Evolutionary conservation across 2,113 vertebrate genomes (phyloP), one percentile per base, ranked within the genome.

Genomic region (Actenoides lindsayi): DNA sequence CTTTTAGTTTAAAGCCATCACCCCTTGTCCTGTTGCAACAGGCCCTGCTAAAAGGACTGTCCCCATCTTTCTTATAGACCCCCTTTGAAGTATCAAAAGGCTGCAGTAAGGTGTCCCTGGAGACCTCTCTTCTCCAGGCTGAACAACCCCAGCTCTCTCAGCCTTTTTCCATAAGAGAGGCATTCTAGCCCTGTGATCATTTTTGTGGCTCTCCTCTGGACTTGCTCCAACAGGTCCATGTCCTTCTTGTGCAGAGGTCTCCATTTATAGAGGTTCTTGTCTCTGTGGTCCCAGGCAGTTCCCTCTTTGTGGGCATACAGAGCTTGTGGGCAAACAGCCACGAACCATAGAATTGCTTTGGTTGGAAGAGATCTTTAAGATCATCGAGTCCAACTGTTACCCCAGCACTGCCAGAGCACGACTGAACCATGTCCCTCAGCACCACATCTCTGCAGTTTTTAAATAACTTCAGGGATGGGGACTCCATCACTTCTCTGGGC

Each of bases 251-350:
- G 41, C 64, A 33, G 41, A 31, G 41, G 39, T 33, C 41, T 67
- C 64, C 27, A 31, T 31, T 48, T 48, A 68, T 16, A 42, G 13
- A 48, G 44, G n/a, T 48, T 2, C n/a, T 0, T 1, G 0, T 21
- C 5, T 3, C 28, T 0, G 27, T 0, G 63, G 19, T 50, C 48
- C 21, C 76, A 3, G 37, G 53, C 46, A 17, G 9, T 2, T 5
- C 30, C 70, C 6, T 16, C 18, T 4, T 20, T 10, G 42, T n/a
- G 27, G 39, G 31, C 63, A 11, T 1, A 13, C 39, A 2, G 11
- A 5, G 10, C 75, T 16, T 18, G 16, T 23, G 8, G 20, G 24
- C n/a, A 7, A 35, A 12, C 11, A 18, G 35, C 62, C 70, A 9
- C 35, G 4, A 53, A 53, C 51, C 27, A 53, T 15, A 28, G 51